A percentile compares a stretch with the other conserved stretches of the same genome.
These are phyloP conservation scores for Saccostrea cuccullata DNA, from an alignment of 1,140 invertebrate genomes.

Conservation along the genomic window DNA sequence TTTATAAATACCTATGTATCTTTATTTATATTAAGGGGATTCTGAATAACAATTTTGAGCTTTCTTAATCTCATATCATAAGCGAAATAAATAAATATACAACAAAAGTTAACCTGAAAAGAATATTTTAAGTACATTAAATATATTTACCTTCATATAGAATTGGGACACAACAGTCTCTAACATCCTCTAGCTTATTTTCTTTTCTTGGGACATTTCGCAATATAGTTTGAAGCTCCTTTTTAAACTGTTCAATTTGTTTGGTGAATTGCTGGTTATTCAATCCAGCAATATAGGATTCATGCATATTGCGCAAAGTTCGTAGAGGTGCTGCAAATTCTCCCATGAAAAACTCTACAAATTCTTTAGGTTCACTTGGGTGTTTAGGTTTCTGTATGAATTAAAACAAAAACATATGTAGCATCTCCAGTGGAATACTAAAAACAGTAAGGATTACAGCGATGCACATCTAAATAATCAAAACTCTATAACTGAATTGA, in stretches of 20 bases:
- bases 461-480: too few species aligned
- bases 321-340: conserved; percentile 26
- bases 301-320: conserved; percentile 12
- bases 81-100: too few species aligned
- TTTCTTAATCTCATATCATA: too few species aligned
- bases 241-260: not conserved
- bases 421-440: too few species aligned
- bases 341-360: conserved; percentile 18
- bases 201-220: not conserved
- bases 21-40: too few species aligned
- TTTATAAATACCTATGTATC: too few species aligned
- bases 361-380: not conserved
- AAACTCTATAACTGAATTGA: too few species aligned
- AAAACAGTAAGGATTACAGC: too few species aligned
- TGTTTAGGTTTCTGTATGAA: not conserved
- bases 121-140: not conserved
- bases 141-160: not conserved
- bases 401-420: not conserved
- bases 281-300: not conserved
- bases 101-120: too few species aligned
- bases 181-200: not conserved
- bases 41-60: too few species aligned
- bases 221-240: not conserved
- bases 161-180: not conserved
- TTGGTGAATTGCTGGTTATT: conserved; percentile 10